Evolutionary conservation across 53 echinoderm and acorn worm genomes (phyloP), one percentile per base, ranked within the genome.

Genomic region (Crossaster papposus): DNA sequence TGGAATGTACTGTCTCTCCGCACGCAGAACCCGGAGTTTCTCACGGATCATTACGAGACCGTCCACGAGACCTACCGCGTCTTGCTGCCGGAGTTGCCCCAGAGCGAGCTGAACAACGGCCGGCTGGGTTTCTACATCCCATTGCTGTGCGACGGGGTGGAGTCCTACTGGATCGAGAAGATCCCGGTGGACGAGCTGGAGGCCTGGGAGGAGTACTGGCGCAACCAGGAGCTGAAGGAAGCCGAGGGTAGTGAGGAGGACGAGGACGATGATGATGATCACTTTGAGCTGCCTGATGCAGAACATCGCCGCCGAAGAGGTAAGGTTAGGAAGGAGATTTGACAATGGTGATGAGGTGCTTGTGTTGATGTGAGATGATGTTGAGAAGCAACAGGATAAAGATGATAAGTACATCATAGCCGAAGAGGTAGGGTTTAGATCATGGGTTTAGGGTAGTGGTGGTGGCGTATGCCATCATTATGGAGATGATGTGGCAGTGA

Each of bases 131-230:
- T 26, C 80, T 89, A 79, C 86, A 84, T 84, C 51, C 84, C 85
- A 0, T 0, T 91, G 51, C 85, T 91, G 30, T 91, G 91, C 53
- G 17, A n/a, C 9, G 12, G 36, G 17, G 91, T 74, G 12, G 36
- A 72, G 36, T 70, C 91, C 50, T 91, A 85, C 78, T 78, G 78
- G 91, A 74, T 91, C 51, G 91, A 91, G 78, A 91, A 91, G 78
- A 78, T 91, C 53, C 85, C 85, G 2, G 85, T 2, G 0, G 55
- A 54, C 1, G 85, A 85, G 72, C 54, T 85, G 31, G 85, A 51
- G 2, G 85, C 54, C 32, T 85, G 85, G 85, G 53, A 85, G 32
- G 85, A 14, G 3, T 74, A 73, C 74, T 85, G 85, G 85, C 6
- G 6, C 44, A 44, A 9, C 44, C 44, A 44, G 44, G 51, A 53